phyloP scores from a whole-genome alignment of 92 coral and sea anemone genomes.

The Palythoa grandis region DNA sequence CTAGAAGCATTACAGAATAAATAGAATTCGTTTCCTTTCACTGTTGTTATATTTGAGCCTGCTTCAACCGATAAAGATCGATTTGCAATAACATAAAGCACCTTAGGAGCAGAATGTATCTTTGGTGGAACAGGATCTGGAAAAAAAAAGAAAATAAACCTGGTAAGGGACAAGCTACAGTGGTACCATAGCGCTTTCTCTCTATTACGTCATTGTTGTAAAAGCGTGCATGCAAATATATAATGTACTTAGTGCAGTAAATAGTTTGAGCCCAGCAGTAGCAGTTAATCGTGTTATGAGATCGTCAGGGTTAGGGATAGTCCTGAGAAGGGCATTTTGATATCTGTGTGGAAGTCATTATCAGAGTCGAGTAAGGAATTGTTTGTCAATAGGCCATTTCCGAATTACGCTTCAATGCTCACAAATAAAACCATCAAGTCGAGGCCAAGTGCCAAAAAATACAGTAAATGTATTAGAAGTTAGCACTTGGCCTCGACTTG shows the following conservation, averaged over 20 bases:
- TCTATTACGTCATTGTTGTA: not conserved
- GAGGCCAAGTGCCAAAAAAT: too few relatives aligned
- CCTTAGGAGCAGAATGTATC: constrained; percentile 50
- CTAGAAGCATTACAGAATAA: constrained; percentile 83
- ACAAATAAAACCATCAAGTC: too few relatives aligned
- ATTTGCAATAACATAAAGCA: constrained; percentile 38
- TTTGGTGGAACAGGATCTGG: constrained; percentile 84
- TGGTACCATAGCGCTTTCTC: not conserved
- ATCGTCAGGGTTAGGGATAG: too few relatives aligned
- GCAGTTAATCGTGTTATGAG: too few relatives aligned
- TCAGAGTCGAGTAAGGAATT: too few relatives aligned
- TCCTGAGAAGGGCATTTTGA: too few relatives aligned
- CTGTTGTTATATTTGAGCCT: constrained; percentile 74
- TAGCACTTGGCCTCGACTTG: too few relatives aligned
- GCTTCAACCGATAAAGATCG: constrained; percentile 60
- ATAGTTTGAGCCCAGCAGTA: too few relatives aligned
- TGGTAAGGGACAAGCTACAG: not conserved
- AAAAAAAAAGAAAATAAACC: not conserved
- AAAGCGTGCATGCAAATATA: not conserved
- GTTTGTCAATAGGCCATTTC: too few relatives aligned
- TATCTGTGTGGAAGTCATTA: too few relatives aligned
- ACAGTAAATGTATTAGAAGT: too few relatives aligned
- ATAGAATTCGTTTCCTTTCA: constrained; percentile 67
- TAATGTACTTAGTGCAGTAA: not conserved
- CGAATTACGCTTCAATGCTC: too few relatives aligned